phyloP scores from a whole-genome alignment of 1,140 invertebrate genomes.

The Apis mellifera region DNA sequence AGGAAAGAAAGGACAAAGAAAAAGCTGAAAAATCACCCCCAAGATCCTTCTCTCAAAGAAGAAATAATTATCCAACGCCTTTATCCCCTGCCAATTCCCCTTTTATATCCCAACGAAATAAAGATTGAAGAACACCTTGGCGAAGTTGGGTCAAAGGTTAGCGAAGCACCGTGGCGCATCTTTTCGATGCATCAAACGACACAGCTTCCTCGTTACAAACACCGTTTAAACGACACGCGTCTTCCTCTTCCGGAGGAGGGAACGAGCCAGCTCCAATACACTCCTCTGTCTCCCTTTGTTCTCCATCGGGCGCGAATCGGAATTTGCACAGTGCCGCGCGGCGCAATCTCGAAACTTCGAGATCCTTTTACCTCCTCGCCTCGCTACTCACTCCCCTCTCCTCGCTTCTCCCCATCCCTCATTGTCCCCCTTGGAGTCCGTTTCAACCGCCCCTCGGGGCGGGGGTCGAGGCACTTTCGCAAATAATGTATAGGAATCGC shows the following conservation, averaged over 20 bases:
- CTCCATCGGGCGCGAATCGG: constrained; percentile 54
- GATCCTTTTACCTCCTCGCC: constrained; percentile 70
- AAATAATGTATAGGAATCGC: constrained; percentile 81
- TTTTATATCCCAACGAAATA: too few species aligned
- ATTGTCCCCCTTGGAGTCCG: constrained; percentile 50
- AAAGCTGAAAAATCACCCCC: too few species aligned
- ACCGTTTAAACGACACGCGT: constrained; percentile 47
- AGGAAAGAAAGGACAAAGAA: too few species aligned
- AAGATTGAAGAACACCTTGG: too few species aligned
- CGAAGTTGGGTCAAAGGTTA: background rate
- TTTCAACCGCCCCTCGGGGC: constrained; percentile 54
- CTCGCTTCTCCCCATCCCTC: constrained; percentile 4
- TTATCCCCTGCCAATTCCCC: too few species aligned
- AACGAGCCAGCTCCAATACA: constrained; percentile 30
- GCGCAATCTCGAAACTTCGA: constrained; percentile 77
- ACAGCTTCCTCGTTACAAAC: background rate
- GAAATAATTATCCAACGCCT: too few species aligned
- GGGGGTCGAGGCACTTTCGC: constrained; percentile 65
- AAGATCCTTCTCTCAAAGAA: too few species aligned
- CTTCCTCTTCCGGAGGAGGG: constrained; percentile 23
- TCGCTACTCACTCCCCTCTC: background rate
- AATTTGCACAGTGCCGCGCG: constrained; percentile 62
- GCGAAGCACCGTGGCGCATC: background rate
- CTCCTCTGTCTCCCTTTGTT: constrained; percentile 40
- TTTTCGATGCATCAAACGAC: background rate